Base-by-base conservation (phyloP, 2,113 vertebrate species). In the Clarias magur region DNA sequence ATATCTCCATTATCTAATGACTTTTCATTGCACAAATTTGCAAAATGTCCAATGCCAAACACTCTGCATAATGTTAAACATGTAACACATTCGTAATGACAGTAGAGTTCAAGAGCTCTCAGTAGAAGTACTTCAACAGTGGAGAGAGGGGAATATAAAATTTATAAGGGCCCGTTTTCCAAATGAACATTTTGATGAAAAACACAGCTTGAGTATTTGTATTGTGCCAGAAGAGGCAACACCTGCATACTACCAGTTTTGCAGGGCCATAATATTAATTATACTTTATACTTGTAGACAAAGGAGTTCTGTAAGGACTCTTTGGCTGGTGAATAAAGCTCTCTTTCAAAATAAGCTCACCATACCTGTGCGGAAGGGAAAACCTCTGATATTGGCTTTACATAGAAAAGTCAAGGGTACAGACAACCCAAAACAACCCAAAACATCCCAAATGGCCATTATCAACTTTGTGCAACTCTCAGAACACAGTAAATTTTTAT, bases 81-180 rank as follows among this genome's bases (percentile, higher is more conserved):
- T 88, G 89, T 80, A 59, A 89, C 84, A 85, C 81, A 88, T 91
- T 85, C 85, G 70, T 91, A 88, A 91, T 89, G 82, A 91, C 86
- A 88, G 80, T 87, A 92, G 88, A 90, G 89, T 89, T 88, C 82
- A 89, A 93, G 91, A 88, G 91, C 91, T 91, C 93, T 93, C 91
- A 88, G 88, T n/a, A 56, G 88, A 88, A 88, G 17, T 79, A 68
- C 91, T 90, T 89, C 84, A 80, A 87, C 89, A 89, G 54, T 19
- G 79, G 19, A 72, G 90, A 91, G 83, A 68, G 54, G 73, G 82
- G 85, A 67, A 88, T 57, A 76, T 87, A 76, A 10, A 87, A 56
- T 27, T 87, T 88, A 63, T 83, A 53, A 88, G 83, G 88, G 62
- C 59, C 53, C 30, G 59, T 68, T 86, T 59, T 70, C 8, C 67